Conservation (phyloP, 2,113 vertebrate species). For the Pangasianodon gigas region DNA sequence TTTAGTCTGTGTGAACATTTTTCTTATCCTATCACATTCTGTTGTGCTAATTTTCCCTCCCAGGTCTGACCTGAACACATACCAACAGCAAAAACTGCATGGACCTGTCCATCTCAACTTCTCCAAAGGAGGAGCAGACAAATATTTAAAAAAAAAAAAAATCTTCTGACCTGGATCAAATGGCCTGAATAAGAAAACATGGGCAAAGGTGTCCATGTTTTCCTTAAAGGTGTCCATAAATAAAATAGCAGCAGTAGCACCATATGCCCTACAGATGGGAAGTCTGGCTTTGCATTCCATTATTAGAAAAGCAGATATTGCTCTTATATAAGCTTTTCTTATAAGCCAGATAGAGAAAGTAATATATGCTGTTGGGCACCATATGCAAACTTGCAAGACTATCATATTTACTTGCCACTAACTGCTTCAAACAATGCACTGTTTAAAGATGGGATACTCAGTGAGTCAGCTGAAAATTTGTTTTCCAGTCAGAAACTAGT, state of each 20-base stretch:
- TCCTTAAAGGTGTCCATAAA: neutral
- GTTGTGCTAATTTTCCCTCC: neutral
- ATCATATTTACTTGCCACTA: neutral
- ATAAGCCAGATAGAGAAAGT: neutral
- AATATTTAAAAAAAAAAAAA: neutral
- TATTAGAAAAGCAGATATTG: neutral
- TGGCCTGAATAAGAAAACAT: neutral
- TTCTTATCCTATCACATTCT: neutral
- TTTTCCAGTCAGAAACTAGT: neutral
- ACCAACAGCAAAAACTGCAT: neutral
- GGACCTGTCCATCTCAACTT: neutral
- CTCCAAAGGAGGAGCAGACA: neutral
- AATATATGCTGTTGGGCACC: neutral
- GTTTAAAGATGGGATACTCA: neutral
- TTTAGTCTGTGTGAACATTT: neutral
- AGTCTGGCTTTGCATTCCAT: neutral
- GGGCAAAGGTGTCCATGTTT: neutral
- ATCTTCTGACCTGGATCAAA: neutral
- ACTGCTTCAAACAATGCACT: neutral
- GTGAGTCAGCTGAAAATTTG: neutral
- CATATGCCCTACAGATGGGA: conserved; percentile 8
- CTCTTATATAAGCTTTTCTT: neutral
- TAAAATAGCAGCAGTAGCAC: neutral
- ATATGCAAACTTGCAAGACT: neutral
- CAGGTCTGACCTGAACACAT: neutral